A percentile compares a stretch with the other conserved stretches of the same genome.
Evolutionary conservation across 2,797 vertebrate genomes (phyloP).

Genomic region (Muraenolepis orangiensis): DNA sequence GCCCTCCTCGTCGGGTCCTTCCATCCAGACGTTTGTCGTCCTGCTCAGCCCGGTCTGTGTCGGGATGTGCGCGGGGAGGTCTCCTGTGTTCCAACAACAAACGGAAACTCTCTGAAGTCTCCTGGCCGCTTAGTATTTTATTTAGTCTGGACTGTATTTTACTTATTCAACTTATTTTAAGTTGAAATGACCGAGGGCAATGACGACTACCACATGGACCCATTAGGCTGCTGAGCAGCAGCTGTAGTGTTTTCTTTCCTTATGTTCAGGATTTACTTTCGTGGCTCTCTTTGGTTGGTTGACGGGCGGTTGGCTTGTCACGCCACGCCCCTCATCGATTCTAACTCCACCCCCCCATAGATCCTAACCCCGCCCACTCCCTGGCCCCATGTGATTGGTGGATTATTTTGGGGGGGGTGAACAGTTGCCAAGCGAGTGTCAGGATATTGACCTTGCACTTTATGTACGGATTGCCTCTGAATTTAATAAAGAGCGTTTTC

Average conservation of each 20-base stretch:
- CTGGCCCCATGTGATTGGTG: constrained; percentile 18
- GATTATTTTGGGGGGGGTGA: constrained; percentile 31
- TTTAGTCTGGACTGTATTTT: constrained; percentile 55
- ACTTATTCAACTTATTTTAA: constrained; percentile 38
- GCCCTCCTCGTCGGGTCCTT: not conserved
- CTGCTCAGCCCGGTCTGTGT: too few relatives aligned
- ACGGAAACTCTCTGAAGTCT: constrained; percentile 10
- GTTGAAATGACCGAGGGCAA: constrained; percentile 56
- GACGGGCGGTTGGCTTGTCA: constrained; percentile 24
- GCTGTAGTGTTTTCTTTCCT: constrained; percentile 42
- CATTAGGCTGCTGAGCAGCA: constrained; percentile 49
- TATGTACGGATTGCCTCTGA: constrained; percentile 64
- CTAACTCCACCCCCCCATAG: not conserved
- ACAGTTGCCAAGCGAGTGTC: constrained; percentile 49
- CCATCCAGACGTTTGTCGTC: too few relatives aligned
- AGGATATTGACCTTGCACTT: constrained; percentile 37
- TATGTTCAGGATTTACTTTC: constrained; percentile 11
- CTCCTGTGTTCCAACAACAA: constrained; percentile 10
- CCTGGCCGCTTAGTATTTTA: constrained; percentile 57
- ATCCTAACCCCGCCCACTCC: constrained; percentile 7
- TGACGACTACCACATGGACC: constrained; percentile 72
- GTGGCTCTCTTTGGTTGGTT: constrained; percentile 47
- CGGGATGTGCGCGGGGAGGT: not conserved
- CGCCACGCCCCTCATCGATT: too few relatives aligned
- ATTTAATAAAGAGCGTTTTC: constrained; percentile 65